Conservation (phyloP, 2,113 vertebrate genomes). For the Oncorhynchus masou region DNA sequence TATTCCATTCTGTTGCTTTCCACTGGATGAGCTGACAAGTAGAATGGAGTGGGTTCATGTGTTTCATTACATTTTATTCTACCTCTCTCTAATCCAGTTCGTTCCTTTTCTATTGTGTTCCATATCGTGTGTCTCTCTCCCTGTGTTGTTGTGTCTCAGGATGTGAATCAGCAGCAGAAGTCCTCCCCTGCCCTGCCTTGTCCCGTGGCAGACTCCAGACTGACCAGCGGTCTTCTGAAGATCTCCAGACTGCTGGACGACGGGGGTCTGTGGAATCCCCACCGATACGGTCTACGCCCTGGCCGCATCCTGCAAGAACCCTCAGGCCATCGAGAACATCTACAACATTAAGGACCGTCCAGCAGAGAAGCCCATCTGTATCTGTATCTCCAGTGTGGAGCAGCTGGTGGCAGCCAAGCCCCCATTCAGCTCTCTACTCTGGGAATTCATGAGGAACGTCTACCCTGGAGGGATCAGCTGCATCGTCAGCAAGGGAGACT, state of each 20-base stretch:
- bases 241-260: conserved; percentile 76
- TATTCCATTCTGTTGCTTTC: neutral
- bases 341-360: conserved; percentile 90
- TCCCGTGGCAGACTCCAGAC: conserved; percentile 67
- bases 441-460: conserved; percentile 88
- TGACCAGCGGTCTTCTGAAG: conserved; percentile 77
- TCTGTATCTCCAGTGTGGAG: conserved; percentile 86
- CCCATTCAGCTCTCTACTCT: conserved; percentile 85
- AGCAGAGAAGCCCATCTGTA: conserved; percentile 86
- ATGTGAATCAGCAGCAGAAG: conserved; percentile 48
- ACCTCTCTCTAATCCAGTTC: neutral
- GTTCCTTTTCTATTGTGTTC: neutral
- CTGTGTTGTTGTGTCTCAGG: conserved; percentile 30
- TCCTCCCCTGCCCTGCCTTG: conserved; percentile 59
- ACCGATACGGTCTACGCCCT: conserved; percentile 88
- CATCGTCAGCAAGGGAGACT: conserved; percentile 86
- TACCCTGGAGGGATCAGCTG: conserved; percentile 85
- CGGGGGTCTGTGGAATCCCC: conserved; percentile 81
- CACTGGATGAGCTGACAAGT: too few relatives aligned
- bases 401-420: conserved; percentile 80
- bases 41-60: too few relatives aligned
- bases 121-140: neutral
- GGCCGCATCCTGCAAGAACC: conserved; percentile 87
- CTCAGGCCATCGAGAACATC: conserved; percentile 83
- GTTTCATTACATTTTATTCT: neutral